Evolutionary conservation across 2,888 invertebrate species (phyloP), one percentile per base, ranked within the genome.

Genomic region (Scrobipalpa atriplicella): DNA sequence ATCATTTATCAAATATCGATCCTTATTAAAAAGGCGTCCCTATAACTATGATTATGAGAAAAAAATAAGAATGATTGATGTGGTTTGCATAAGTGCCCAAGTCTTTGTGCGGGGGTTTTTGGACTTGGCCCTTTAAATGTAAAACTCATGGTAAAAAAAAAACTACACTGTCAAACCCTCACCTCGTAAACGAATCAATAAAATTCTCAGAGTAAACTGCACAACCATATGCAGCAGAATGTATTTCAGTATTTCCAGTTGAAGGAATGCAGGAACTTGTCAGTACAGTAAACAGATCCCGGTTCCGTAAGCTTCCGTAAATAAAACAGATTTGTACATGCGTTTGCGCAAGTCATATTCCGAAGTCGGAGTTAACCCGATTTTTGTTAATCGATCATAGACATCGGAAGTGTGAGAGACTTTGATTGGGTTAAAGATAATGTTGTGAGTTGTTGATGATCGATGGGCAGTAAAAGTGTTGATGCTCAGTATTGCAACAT

Each of bases 321-420:
- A 82, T 80, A 81, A 78, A 80, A 76, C 71, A 69, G 69, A 71
- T 74, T 75, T 73, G 77, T 74, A 73, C n/a, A 21, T 76, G 73
- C 68, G 75, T 76, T 84, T 82, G 75, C 80, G 82, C 78, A 81
- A 83, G 77, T 81, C 84, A 84, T 86, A 86, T 85, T 73, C n/a
- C 7, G 19, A 11, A 19, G 19, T 39, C 38, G 36, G 86, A 88
- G 84, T 89, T 90, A 89, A 89, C 90, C 91, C 82, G 77, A 82
- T 90, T 86, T 87, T 85, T 83, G 81, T 81, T 75, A 80, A 85
- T 85, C 84, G 84, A 83, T 85, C 72, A 68, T 29, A 29, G 29
- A 29, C n/a, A 47, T 47, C 47, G 47, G 47, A 13, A 43, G 13
- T 13, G 43, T 13, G 43, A 13, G 13, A 29, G 29, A 29, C 29